Evolutionary conservation across 1,140 invertebrate species (phyloP).

Genomic region (Drosophila nasuta): DNA sequence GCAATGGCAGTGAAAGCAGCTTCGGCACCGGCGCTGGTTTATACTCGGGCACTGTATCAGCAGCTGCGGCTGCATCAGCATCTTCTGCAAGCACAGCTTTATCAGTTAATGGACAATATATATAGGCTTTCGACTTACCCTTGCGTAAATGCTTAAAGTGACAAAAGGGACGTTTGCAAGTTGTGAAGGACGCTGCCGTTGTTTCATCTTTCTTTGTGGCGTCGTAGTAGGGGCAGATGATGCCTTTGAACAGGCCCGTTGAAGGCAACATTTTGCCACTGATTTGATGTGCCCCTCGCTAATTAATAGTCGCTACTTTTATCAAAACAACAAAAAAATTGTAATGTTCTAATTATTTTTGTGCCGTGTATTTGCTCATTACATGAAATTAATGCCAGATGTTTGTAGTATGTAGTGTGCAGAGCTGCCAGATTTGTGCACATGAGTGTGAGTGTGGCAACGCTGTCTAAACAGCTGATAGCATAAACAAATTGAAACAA

Average conservation of each 20-base stretch:
- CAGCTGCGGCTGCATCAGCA: conserved; percentile 42
- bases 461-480: conserved; percentile 43
- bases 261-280: conserved; percentile 91
- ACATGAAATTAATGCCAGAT: conserved; percentile 52
- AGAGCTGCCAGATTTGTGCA: conserved; percentile 40
- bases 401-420: conserved; percentile 12
- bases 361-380: conserved; percentile 54
- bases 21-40: conserved; percentile 73
- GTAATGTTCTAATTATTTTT: conserved; percentile 43
- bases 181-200: conserved; percentile 44
- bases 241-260: conserved; percentile 93
- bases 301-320: conserved; percentile 21
- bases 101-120: not conserved
- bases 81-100: conserved; percentile 56
- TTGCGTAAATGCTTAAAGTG: conserved; percentile 93
- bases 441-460: conserved; percentile 30
- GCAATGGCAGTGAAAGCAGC: conserved; percentile 68
- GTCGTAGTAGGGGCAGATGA: conserved; percentile 93
- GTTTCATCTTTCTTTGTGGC: conserved; percentile 81
- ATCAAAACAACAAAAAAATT: conserved; percentile 13
- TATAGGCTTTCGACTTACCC: conserved; percentile 84
- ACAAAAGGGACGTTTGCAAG: conserved; percentile 94
- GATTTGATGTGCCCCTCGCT: not conserved
- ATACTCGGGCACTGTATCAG: conserved; percentile 55
- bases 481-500: conserved; percentile 34